Conservation (phyloP, 2,888 invertebrate genomes). For the Yponomeuta malinellus region DNA sequence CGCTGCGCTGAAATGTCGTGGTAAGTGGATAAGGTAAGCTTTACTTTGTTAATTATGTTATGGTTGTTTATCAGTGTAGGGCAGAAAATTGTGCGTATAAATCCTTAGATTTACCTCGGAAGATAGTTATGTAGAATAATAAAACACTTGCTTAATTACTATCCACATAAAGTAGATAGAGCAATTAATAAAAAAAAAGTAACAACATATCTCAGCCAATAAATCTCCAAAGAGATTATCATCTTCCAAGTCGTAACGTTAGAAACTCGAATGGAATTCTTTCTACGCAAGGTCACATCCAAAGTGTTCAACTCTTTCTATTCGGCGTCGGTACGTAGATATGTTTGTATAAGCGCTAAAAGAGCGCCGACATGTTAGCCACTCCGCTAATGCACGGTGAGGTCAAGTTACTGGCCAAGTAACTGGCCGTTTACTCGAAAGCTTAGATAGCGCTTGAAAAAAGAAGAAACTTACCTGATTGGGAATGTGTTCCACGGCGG, state of each 20-base stretch:
- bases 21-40: constrained; percentile 41
- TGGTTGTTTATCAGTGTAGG: constrained; percentile 15
- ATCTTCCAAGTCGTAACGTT: neutral
- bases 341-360: constrained; percentile 56
- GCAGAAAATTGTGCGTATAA: neutral
- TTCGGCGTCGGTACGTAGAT: constrained; percentile 31
- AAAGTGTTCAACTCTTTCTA: constrained; percentile 30
- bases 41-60: constrained; percentile 22
- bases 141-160: neutral
- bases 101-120: no score
- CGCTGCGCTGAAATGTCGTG: constrained; percentile 20
- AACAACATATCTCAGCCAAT: neutral
- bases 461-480: constrained; percentile 12
- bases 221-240: neutral
- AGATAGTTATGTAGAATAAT: neutral
- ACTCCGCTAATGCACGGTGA: constrained; percentile 57
- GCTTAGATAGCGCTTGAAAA: constrained; percentile 44
- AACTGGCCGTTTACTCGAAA: constrained; percentile 21
- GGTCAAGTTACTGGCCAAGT: constrained; percentile 61
- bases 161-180: neutral
- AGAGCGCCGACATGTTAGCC: constrained; percentile 42
- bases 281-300: constrained; percentile 5
- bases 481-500: constrained; percentile 8
- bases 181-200: neutral
- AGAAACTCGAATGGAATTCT: constrained; percentile 1